These are phyloP conservation scores for Cynopterus brachyotis DNA, from an alignment of 2,113 vertebrate species.

Conservation along the genomic window DNA sequence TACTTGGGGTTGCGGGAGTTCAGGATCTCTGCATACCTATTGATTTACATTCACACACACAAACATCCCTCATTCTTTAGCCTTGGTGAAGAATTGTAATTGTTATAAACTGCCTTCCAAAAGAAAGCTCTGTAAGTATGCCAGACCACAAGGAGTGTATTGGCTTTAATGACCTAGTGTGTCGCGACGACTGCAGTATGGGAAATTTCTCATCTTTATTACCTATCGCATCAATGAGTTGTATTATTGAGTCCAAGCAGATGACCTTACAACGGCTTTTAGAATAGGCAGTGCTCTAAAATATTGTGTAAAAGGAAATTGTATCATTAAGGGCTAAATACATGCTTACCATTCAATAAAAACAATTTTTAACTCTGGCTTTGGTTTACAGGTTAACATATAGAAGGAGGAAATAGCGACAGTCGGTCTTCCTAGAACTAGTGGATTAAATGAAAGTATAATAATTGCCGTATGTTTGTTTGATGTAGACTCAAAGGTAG, in stretches of 20 bases:
- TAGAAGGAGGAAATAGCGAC: conserved; percentile 64
- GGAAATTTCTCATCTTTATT: neutral
- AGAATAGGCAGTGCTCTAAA: neutral
- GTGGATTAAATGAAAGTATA: conserved; percentile 72
- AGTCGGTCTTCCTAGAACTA: conserved; percentile 70
- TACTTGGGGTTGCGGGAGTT: too few species aligned
- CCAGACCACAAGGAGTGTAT: neutral
- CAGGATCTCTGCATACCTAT: neutral
- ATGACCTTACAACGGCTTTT: fast-evolving
- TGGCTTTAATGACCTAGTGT: neutral
- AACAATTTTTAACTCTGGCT: conserved; percentile 73
- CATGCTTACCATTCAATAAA: conserved; percentile 64
- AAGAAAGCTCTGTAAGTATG: neutral
- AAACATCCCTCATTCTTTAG: neutral
- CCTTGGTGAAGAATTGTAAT: neutral
- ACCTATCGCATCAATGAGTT: neutral
- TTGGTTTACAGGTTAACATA: conserved; percentile 68
- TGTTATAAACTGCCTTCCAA: neutral
- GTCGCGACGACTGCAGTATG: neutral
- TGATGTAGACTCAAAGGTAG: conserved; percentile 81
- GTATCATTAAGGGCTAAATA: conserved; percentile 16
- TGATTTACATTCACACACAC: neutral
- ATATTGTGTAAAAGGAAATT: neutral
- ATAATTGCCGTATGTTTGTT: conserved; percentile 80
- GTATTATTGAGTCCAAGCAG: neutral